phyloP scores from a whole-genome alignment of 2,797 vertebrate species.

The Pipistrellus pygmaeus region DNA sequence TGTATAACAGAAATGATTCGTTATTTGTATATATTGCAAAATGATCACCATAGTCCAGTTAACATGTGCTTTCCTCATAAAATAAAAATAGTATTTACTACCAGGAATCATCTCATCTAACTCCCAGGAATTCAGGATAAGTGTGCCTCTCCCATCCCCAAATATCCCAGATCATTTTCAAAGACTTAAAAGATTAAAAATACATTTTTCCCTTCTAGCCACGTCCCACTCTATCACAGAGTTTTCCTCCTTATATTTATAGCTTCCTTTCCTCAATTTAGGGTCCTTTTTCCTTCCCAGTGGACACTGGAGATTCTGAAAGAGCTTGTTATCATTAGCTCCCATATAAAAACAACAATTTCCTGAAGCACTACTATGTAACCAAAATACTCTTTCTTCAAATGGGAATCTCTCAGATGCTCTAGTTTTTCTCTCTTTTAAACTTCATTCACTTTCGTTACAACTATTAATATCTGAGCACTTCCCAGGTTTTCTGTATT shows the following conservation, averaged over 20 bases:
- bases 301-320: background rate
- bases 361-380: background rate
- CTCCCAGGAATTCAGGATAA: background rate
- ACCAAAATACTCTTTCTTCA: background rate
- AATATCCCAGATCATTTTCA: background rate
- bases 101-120: background rate
- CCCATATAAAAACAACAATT: background rate
- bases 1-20: background rate
- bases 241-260: background rate
- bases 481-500: background rate
- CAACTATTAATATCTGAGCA: background rate
- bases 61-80: background rate
- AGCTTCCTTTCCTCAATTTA: background rate
- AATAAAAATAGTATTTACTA: background rate
- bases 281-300: background rate
- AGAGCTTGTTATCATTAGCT: background rate
- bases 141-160: background rate
- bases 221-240: background rate
- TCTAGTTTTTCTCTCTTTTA: background rate
- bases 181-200: conserved; percentile 4
- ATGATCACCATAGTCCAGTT: background rate
- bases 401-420: background rate
- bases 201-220: background rate
- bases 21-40: background rate
- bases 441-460: background rate